Evolutionary conservation across 1,140 invertebrate species (phyloP).

Genomic region (Cyrtorhinus lividipennis): DNA sequence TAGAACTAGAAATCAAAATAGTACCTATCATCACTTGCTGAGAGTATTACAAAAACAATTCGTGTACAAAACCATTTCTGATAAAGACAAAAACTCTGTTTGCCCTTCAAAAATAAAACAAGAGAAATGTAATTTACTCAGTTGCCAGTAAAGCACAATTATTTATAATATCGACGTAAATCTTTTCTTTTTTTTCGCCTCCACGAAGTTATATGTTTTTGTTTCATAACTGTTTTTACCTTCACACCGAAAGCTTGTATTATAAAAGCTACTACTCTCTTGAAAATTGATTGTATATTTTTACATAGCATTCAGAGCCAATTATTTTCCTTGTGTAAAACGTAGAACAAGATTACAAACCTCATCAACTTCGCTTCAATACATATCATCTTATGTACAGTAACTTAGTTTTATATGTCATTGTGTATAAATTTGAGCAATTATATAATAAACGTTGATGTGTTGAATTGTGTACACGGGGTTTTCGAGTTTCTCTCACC

Average conservation of each 20-base stretch:
- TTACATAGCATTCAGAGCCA: conserved; percentile 13
- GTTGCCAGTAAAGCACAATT: too few relatives aligned
- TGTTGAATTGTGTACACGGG: conserved; percentile 11
- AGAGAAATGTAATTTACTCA: too few relatives aligned
- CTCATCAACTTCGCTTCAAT: conserved; percentile 20
- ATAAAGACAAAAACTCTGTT: too few relatives aligned
- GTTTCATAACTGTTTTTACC: too few relatives aligned
- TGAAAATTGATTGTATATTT: conserved; percentile 13
- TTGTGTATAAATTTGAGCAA: conserved; percentile 20
- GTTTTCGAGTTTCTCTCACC: too few relatives aligned
- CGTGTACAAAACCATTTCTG: neutral
- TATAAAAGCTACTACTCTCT: neutral
- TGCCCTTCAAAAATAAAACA: too few relatives aligned
- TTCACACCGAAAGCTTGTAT: neutral
- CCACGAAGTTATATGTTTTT: too few relatives aligned
- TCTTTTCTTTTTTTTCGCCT: too few relatives aligned
- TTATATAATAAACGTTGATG: conserved; percentile 20
- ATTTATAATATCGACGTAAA: too few relatives aligned
- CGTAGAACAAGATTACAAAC: neutral
- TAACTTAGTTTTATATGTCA: conserved; percentile 22
- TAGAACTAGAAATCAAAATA: neutral
- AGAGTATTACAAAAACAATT: neutral
- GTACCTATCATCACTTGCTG: neutral
- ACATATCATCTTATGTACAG: conserved; percentile 22
- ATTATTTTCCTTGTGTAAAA: conserved; percentile 12